Conservation (phyloP, 2,888 invertebrate species). For the Nephrotoma appendiculata region DNA sequence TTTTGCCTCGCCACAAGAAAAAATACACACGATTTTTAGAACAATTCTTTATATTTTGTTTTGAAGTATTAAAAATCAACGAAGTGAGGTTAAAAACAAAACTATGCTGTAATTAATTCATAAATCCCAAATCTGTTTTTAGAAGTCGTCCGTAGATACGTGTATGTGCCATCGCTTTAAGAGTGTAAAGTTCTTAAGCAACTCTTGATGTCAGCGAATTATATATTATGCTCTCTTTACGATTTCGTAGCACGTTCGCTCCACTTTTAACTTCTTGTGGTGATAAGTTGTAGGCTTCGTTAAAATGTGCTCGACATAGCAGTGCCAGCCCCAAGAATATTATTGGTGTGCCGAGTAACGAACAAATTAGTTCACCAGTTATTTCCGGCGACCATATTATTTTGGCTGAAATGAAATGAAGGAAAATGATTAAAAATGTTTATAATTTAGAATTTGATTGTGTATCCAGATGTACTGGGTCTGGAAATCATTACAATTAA, state of each 20-base stretch:
- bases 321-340: conserved; percentile 38
- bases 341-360: conserved; percentile 41
- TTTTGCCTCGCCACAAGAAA: too few relatives aligned
- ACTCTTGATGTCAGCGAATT: background rate
- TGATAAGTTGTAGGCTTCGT: conserved; percentile 20
- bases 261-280: background rate
- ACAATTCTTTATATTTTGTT: too few relatives aligned
- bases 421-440: background rate
- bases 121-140: too few relatives aligned
- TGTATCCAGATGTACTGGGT: too few relatives aligned
- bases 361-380: conserved; percentile 44
- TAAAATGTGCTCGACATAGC: conserved; percentile 38
- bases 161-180: too few relatives aligned
- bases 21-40: too few relatives aligned
- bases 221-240: background rate
- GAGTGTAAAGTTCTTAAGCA: background rate
- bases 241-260: background rate
- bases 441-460: too few relatives aligned
- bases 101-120: too few relatives aligned
- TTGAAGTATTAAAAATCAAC: too few relatives aligned
- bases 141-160: too few relatives aligned
- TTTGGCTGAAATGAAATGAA: conserved; percentile 24
- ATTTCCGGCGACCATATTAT: conserved; percentile 40
- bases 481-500: too few relatives aligned
- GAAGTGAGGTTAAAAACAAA: too few relatives aligned